Evolutionary conservation across 2,888 invertebrate genomes (phyloP).

Genomic region (Sarcophaga carnaria): DNA sequence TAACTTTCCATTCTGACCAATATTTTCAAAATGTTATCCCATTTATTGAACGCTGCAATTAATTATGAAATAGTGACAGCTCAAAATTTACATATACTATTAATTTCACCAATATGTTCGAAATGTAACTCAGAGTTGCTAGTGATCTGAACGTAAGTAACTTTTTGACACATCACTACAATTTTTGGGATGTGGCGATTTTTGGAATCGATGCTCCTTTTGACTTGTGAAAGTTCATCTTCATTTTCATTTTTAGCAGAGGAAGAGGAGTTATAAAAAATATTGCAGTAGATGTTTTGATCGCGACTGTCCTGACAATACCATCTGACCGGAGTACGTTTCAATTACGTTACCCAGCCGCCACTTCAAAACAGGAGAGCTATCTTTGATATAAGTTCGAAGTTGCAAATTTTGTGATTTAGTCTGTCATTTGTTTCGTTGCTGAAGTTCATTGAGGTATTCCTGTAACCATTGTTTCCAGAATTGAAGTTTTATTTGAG

Average conservation of each 20-base stretch:
- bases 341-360: not conserved
- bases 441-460: slow-evolving; percentile 29
- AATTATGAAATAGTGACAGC: not conserved
- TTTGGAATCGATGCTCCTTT: not conserved
- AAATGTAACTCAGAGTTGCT: not conserved
- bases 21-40: not conserved
- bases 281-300: not conserved
- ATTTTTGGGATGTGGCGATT: not conserved
- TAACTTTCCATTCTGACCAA: too few relatives aligned
- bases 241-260: not conserved
- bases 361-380: too few relatives aligned
- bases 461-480: slow-evolving; percentile 37
- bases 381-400: too few relatives aligned
- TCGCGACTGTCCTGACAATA: not conserved
- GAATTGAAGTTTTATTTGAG: slow-evolving; percentile 32
- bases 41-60: too few relatives aligned
- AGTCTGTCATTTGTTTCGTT: slow-evolving; percentile 13
- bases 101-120: slow-evolving; percentile 1
- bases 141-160: not conserved
- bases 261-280: not conserved
- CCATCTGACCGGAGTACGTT: not conserved
- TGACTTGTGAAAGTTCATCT: too few relatives aligned
- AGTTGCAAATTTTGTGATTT: slow-evolving; percentile 2
- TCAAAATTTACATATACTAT: not conserved
- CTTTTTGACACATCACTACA: not conserved